Evolutionary conservation across 2,797 vertebrate species (phyloP), one percentile per base, ranked within the genome.

Genomic region (Xyrichtys novacula): DNA sequence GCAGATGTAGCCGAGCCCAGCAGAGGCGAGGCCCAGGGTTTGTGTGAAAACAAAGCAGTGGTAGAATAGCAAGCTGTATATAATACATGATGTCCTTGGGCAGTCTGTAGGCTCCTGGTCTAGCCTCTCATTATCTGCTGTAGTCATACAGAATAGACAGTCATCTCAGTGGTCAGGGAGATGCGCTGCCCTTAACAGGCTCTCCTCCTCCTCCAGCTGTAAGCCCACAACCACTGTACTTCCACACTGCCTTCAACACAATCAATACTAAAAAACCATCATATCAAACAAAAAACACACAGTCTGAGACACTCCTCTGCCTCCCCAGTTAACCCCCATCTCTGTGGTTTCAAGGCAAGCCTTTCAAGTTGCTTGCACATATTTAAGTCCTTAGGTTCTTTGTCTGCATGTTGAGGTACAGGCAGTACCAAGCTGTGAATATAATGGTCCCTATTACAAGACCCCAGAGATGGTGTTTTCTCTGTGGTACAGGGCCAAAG

Each of bases 71-170:
- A 66, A 76, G 87, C 87, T 67, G 84, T 89, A 91, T 90, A 91
- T 89, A 91, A 90, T 88, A 88, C 88, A 87, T 84, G 81, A 91
- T 92, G 87, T 91, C 92, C 92, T 92, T 91, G 92, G 92, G 92
- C 92, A 86, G 85, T 92, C 85, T 85, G 85, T 85, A 88, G 87
- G 88, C 89, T 91, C 89, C 89, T 89, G 88, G 85, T 90, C 89
- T 88, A 89, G 87, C 88, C 88, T 90, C 90, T 92, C 90, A 92
- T 92, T 93, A 93, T 91, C 87, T 74, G 81, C 81, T 83, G 84
- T 76, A 86, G 90, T 89, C 79, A 86, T 87, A 88, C 78, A 83
- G 85, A 87, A 85, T 76, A 90, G 83, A 84, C 88, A 69, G 78
- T 90, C 77, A 83, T 91, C 90, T 90, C 80, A 73, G 85, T 86